Base-by-base conservation (phyloP, 2,113 vertebrate genomes). In the Oryzias javanicus region DNA sequence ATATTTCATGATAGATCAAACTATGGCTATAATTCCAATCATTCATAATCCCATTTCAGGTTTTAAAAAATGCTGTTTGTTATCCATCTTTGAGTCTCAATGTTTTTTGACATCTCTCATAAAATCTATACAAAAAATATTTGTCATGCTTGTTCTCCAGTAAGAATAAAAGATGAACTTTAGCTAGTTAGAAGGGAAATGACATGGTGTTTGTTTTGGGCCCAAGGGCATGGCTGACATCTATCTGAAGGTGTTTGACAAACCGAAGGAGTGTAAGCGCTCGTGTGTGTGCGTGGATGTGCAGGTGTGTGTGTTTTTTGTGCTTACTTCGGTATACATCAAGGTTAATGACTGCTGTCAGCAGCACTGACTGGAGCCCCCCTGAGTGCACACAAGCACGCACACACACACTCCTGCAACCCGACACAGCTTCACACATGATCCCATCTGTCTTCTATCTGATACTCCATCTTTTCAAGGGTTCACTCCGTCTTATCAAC, bases 291-390 rank as follows among this genome's bases (percentile, higher is more conserved):
- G 14, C 35, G 19, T 29, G 55, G 14, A 20, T 8, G 22, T 17
- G 46, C 35, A 49, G 44, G 61, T 45, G 49, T 40, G 45, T 42
- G 42, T 18, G 56, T 42, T 8, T n/a, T 57, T 1, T 67, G 35
- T 24, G 55, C 42, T 14, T 57, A 1, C 65, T 55, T 76, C 67
- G 53, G 45, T 77, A 72, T 59, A 55, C 74, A 64, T 84, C 74
- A 80, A 84, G 78, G 83, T 85, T 87, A 87, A 85, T 76, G 76
- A 85, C 76, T 60, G 69, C 73, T 81, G 74, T 79, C 74, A 67
- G 14, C 27, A 62, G 63, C 49, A 42, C 42, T 49, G 59, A 70
- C 45, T 69, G 50, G 56, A 69, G 49, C 20, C 64, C 58, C 16
- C 46, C n/a, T 7, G 16, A 29, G 14, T 52, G 17, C 62, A 71